Conservation (phyloP, 2,113 vertebrate genomes). For the Lycocorax pyrrhopterus region DNA sequence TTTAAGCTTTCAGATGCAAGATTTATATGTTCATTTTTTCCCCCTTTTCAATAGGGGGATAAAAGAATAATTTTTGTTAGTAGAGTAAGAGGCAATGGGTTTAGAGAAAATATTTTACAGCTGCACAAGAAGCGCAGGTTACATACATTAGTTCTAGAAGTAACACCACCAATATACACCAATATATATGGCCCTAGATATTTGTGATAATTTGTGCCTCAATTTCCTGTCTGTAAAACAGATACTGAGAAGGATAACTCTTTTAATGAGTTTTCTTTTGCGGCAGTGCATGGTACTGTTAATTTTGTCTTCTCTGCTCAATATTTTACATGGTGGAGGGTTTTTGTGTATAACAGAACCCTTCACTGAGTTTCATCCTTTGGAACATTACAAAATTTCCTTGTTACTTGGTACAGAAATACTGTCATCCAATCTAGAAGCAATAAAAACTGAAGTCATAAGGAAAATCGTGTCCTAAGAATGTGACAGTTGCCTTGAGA, state of each 20-base stretch:
- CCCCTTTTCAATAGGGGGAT: background rate
- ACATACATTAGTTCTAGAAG: background rate
- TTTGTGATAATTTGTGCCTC: background rate
- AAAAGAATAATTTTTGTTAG: background rate
- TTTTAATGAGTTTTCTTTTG: background rate
- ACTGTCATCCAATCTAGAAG: background rate
- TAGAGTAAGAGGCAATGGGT: background rate
- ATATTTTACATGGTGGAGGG: background rate
- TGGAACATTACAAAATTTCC: background rate
- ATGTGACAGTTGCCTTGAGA: background rate
- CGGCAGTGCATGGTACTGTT: background rate
- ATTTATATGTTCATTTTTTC: background rate
- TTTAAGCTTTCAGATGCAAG: background rate
- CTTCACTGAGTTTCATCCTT: background rate
- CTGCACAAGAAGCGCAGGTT: background rate
- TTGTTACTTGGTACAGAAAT: background rate
- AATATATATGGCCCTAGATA: background rate
- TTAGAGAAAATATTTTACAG: background rate
- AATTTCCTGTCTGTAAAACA: background rate
- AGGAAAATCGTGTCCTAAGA: background rate
- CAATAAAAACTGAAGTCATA: background rate
- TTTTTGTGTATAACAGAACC: background rate
- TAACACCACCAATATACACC: background rate
- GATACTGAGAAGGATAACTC: background rate
- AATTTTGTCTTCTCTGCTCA: background rate